phyloP scores from a whole-genome alignment of 1,140 invertebrate genomes.

The Agrypnia vestita region DNA sequence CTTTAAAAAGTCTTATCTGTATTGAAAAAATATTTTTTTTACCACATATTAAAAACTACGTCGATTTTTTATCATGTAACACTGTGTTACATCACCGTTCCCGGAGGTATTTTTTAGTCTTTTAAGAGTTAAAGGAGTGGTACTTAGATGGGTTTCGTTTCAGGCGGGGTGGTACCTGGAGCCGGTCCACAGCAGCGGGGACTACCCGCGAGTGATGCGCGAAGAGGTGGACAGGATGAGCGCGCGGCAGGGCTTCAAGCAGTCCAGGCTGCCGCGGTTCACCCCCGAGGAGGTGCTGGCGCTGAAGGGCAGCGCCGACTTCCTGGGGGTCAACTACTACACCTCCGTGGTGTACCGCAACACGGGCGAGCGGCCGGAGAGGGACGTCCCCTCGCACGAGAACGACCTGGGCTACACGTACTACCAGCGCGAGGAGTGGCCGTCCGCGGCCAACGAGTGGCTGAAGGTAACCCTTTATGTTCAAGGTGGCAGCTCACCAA shows the following conservation, averaged over 20 bases:
- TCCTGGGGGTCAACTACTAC: constrained; percentile 56
- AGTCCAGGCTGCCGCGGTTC: constrained; percentile 68
- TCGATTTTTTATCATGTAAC: too few species aligned
- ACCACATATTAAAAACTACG: too few species aligned
- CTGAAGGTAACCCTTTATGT: too few species aligned
- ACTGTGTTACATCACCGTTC: too few species aligned
- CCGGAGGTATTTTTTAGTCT: too few species aligned
- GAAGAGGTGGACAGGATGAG: constrained; percentile 69
- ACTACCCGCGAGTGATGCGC: constrained; percentile 74
- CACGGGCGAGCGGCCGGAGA: constrained; percentile 2
- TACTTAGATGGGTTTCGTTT: not conserved
- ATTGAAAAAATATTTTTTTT: too few species aligned
- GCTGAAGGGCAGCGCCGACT: constrained; percentile 63
- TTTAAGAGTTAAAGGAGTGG: not conserved
- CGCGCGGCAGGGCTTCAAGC: constrained; percentile 65
- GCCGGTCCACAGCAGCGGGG: constrained; percentile 71
- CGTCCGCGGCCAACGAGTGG: constrained; percentile 44
- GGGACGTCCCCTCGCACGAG: constrained; percentile 46
- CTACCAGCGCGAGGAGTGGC: constrained; percentile 53
- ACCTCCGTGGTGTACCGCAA: constrained; percentile 49
- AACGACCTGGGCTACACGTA: constrained; percentile 54
- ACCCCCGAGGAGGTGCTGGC: constrained; percentile 63
- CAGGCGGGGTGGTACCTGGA: constrained; percentile 74
- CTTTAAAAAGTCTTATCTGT: too few species aligned
- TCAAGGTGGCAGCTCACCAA: too few species aligned